phyloP scores from a whole-genome alignment of 2,113 vertebrate genomes.

The Rhadina sibilatrix region DNA sequence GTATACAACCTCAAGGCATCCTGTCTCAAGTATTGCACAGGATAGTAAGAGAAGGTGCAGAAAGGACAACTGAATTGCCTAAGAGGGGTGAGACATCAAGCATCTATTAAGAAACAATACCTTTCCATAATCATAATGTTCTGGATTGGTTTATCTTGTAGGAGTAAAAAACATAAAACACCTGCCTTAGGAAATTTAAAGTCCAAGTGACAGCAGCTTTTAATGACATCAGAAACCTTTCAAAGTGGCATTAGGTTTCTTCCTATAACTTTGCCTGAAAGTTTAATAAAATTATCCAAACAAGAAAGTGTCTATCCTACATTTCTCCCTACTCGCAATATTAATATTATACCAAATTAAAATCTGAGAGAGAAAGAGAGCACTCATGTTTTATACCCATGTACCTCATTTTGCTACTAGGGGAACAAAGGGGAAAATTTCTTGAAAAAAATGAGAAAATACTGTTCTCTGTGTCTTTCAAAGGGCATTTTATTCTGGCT shows the following conservation, averaged over 20 bases:
- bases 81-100: background rate
- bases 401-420: background rate
- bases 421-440: background rate
- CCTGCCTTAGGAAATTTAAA: background rate
- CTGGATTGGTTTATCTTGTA: background rate
- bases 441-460: background rate
- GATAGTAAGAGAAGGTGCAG: background rate
- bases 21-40: background rate
- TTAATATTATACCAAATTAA: background rate
- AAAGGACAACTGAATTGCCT: background rate
- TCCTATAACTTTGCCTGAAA: background rate
- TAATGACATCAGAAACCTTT: background rate
- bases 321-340: background rate
- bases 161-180: background rate
- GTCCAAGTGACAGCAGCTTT: background rate
- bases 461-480: background rate
- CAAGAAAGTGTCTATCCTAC: background rate
- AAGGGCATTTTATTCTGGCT: background rate
- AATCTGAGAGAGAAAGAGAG: background rate
- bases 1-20: background rate
- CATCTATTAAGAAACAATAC: background rate
- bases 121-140: background rate
- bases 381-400: accelerated
- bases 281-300: background rate
- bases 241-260: accelerated